Evolutionary conservation across 1,140 invertebrate species (phyloP), one percentile per base, ranked within the genome.

Genomic region (Eriosoma lanigerum): DNA sequence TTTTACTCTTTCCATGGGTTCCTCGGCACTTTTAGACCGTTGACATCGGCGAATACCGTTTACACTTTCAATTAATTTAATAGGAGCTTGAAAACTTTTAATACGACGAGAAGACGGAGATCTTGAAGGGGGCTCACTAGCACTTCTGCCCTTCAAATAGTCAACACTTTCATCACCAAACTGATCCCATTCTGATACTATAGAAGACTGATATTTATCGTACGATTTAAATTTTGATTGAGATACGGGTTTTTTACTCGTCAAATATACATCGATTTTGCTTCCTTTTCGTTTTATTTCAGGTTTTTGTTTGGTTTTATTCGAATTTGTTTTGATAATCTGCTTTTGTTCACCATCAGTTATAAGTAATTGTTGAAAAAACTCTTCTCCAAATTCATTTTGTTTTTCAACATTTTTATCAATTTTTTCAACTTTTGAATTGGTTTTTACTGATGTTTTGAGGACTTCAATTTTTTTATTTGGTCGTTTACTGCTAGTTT

Each of bases 141-240:
- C 84, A 81, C 87, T 88, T 56, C 87, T 84, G 29, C 86, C 86
- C 73, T 75, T 60, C 17, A 73, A 78, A 54, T 66, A 81, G 60
- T 78, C 38, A 26, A 26, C 19, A 29, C 32, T 46, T 19, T 78
- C 54, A 21, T 78, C 56, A 6, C 81, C 58, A 44, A 75, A 64
- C 12, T 76, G 60, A 46, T 78, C 72, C 44, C 60, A 76, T 24
- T 81, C 70, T 1, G 70, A 44, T 29, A 21, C 12, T 13, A 21
- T 52, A 12, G 48, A 38, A 44, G 29, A 60, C 3, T 56, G 58
- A 52, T 52, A 52, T 76, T 81, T 78, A 44, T 93, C 92, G 86
- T 90, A 89, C 81, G 88, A 88, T 83, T 88, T 89, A 85, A 93
- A 93, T 82, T 89, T 89, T 0, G 92, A 93, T 82, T 91, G 88